Conservation (phyloP, 2,113 vertebrate genomes). For the Zosterops japonicus region DNA sequence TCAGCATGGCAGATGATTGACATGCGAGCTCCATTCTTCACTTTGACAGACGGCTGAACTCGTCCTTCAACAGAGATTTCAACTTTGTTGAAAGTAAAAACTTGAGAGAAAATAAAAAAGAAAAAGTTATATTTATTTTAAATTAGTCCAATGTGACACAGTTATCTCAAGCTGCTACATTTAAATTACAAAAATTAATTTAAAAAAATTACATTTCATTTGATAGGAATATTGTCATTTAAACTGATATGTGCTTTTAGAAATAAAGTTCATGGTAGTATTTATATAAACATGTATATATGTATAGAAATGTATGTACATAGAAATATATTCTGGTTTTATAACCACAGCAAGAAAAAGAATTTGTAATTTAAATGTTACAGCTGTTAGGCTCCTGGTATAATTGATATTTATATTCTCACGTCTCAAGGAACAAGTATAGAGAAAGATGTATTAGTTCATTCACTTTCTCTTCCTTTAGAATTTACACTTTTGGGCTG, state of each 20-base stretch:
- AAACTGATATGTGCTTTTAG: not conserved
- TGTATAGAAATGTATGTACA: not conserved
- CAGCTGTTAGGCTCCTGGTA: not conserved
- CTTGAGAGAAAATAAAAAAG: constrained; percentile 24
- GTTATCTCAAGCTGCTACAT: not conserved
- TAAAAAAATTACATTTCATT: not conserved
- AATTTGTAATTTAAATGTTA: not conserved
- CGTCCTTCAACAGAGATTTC: constrained; percentile 7
- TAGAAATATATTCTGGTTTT: not conserved
- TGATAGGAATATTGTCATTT: not conserved
- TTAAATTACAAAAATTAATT: not conserved
- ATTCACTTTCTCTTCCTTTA: not conserved
- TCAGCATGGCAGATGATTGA: constrained; percentile 65
- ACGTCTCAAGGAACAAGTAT: not conserved
- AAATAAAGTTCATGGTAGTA: not conserved
- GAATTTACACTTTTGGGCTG: not conserved
- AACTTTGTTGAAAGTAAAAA: constrained; percentile 75
- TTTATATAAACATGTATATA: not conserved
- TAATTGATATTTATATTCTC: not conserved
- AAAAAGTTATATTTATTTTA: not conserved
- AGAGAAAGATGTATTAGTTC: not conserved
- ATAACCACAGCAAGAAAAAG: not conserved
- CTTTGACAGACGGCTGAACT: constrained; percentile 4
- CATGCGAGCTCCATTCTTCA: constrained; percentile 68
- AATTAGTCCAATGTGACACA: not conserved